Conservation (phyloP, 1,140 invertebrate genomes). For the Panulirus ornatus region DNA sequence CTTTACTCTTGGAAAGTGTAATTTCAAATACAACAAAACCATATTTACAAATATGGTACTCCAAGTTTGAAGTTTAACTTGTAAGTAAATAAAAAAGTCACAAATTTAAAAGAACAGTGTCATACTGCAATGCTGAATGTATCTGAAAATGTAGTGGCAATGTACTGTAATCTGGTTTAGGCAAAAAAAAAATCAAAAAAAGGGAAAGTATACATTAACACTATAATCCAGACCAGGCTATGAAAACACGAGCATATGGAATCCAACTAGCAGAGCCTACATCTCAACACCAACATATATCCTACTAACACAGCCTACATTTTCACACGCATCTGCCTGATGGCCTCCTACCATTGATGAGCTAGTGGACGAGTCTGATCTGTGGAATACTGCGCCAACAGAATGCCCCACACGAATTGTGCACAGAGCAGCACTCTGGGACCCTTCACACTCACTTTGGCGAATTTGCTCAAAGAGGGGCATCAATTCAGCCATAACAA, state of each 20-base stretch:
- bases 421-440: slow-evolving; percentile 69
- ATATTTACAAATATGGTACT: slow-evolving; percentile 30
- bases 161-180: slow-evolving; percentile 44
- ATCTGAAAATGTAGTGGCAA: slow-evolving; percentile 44
- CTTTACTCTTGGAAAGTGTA: slow-evolving; percentile 26
- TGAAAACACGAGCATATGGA: slow-evolving; percentile 39
- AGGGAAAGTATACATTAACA: slow-evolving; percentile 16
- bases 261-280: slow-evolving; percentile 55
- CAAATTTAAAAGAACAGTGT: slow-evolving; percentile 6
- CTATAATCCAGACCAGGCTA: slow-evolving; percentile 51
- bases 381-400: slow-evolving; percentile 69
- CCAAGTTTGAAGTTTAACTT: background rate
- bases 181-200: slow-evolving; percentile 33
- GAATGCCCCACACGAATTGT: slow-evolving; percentile 73
- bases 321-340: slow-evolving; percentile 48
- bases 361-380: slow-evolving; percentile 67
- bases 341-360: slow-evolving; percentile 67
- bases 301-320: slow-evolving; percentile 62
- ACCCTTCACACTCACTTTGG: slow-evolving; percentile 74
- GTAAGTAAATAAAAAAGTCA: background rate
- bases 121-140: slow-evolving; percentile 23
- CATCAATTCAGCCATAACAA: slow-evolving; percentile 94
- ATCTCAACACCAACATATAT: slow-evolving; percentile 51
- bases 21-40: slow-evolving; percentile 47
- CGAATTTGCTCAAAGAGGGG: slow-evolving; percentile 94